Percentiles rank a stretch among this genome's conserved stretches.
These are phyloP conservation scores for Achlya flavicornis DNA, from an alignment of 2,888 invertebrate genomes.

Conservation along the genomic window DNA sequence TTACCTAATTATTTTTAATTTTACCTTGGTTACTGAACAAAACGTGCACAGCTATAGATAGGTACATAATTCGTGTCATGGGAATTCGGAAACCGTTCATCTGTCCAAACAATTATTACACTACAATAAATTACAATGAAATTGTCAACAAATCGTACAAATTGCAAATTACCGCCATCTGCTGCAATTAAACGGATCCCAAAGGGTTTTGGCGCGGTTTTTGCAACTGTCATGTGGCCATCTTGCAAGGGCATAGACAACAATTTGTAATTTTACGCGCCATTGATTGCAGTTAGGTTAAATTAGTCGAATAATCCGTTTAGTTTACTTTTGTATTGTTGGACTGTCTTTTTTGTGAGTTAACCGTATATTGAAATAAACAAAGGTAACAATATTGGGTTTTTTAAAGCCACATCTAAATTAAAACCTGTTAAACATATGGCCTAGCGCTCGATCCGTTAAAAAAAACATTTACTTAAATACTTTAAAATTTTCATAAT, in stretches of 20 bases:
- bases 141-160: conserved; percentile 69
- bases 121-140: conserved; percentile 72
- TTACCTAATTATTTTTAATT: too few relatives aligned
- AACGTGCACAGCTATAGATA: too few relatives aligned
- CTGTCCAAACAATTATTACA: conserved; percentile 75
- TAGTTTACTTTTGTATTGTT: conserved; percentile 46
- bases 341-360: conserved; percentile 31
- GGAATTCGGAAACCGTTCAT: conserved; percentile 26
- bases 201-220: conserved; percentile 78
- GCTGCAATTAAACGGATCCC: conserved; percentile 69
- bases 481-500: too few relatives aligned
- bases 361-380: conserved; percentile 25
- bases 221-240: conserved; percentile 69
- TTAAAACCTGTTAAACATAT: not conserved
- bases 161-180: conserved; percentile 78
- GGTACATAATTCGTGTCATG: not conserved
- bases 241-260: conserved; percentile 69
- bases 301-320: conserved; percentile 71
- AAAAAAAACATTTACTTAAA: too few relatives aligned
- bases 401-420: not conserved
- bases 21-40: too few relatives aligned
- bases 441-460: too few relatives aligned
- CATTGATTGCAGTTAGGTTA: conserved; percentile 72
- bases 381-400: conserved; percentile 18
- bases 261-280: conserved; percentile 78